A percentile compares a stretch with the other conserved stretches of the same genome.
phyloP scores from a whole-genome alignment of 2,797 vertebrate species.

The Spondyliosoma cantharus region DNA sequence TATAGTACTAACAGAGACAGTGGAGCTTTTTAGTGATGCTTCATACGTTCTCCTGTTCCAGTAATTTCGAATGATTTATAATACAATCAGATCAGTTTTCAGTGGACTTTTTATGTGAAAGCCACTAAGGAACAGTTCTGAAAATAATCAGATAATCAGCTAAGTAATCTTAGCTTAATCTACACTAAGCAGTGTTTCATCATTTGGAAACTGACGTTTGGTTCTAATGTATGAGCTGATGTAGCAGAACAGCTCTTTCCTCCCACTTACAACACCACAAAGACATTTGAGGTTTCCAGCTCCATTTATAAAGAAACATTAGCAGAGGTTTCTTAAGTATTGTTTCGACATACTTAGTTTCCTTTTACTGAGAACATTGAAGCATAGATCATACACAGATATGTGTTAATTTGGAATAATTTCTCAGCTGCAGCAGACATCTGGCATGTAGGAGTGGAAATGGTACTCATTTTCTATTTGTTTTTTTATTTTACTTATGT shows the following conservation, averaged over 20 bases:
- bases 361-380: conserved; percentile 15
- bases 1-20: not conserved
- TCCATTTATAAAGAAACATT: conserved; percentile 43
- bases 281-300: conserved; percentile 37
- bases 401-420: not conserved
- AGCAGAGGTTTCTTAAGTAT: not conserved
- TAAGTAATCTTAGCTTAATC: not conserved
- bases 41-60: not conserved
- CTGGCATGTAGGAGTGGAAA: not conserved
- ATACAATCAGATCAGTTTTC: not conserved
- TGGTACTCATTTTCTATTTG: not conserved
- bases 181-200: not conserved
- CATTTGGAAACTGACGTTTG: not conserved
- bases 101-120: not conserved
- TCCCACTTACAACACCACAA: conserved; percentile 55
- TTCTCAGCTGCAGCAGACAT: not conserved
- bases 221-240: not conserved
- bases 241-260: conserved; percentile 21
- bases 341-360: conserved; percentile 27
- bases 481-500: not conserved
- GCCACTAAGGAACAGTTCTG: not conserved
- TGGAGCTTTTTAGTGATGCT: not conserved
- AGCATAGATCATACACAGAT: not conserved
- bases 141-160: not conserved
- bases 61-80: not conserved